Evolutionary conservation across 2,113 vertebrate species (phyloP).

Genomic region (Danionella cerebrum): DNA sequence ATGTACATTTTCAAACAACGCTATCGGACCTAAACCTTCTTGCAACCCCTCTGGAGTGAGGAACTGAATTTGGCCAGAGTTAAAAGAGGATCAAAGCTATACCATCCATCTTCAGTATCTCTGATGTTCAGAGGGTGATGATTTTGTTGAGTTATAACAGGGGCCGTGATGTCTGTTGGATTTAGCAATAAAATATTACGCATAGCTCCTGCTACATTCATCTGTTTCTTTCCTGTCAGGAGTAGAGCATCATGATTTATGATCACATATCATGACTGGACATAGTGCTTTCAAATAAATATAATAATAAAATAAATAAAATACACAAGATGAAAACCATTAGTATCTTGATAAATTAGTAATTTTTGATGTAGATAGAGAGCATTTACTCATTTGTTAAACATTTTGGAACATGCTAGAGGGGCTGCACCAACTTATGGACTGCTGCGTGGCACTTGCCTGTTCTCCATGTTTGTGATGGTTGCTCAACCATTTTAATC

Average conservation of each 20-base stretch:
- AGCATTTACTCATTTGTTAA: no score
- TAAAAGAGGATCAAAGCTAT: constrained; percentile 26
- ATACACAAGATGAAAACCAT: no score
- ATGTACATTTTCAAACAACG: constrained; percentile 3
- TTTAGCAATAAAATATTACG: constrained; percentile 21
- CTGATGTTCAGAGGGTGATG: constrained; percentile 16
- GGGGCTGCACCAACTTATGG: no score
- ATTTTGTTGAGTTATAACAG: constrained; percentile 28
- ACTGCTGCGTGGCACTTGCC: no score
- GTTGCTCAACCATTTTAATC: no score
- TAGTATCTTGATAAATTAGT: no score
- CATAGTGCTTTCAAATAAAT: no score
- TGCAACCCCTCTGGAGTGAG: not conserved
- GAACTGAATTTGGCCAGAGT: constrained; percentile 2
- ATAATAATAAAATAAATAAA: no score
- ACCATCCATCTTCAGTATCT: constrained; percentile 19
- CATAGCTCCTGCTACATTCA: constrained; percentile 17
- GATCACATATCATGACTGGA: no score
- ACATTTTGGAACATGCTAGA: no score
- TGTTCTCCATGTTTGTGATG: no score
- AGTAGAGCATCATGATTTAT: not conserved
- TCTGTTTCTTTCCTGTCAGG: constrained; percentile 1
- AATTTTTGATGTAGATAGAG: no score
- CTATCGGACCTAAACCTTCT: not conserved
- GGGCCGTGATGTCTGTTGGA: not conserved